These are phyloP conservation scores for Nymphicus hollandicus DNA, from an alignment of 2,113 vertebrate species.

Conservation along the genomic window DNA sequence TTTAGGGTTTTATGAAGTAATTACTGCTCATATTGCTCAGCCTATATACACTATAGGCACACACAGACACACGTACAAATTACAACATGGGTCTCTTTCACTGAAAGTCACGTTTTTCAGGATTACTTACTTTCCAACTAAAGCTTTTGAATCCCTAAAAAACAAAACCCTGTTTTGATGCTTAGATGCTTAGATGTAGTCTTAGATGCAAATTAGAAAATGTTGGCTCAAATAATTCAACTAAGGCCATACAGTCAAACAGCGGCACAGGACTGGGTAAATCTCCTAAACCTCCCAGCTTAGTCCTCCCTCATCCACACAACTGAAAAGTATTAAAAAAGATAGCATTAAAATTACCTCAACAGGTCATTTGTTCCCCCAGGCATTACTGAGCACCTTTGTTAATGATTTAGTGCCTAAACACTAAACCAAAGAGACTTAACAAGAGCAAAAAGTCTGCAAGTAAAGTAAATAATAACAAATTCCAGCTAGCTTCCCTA, in stretches of 20 bases:
- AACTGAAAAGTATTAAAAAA: not conserved
- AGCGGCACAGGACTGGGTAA: not conserved
- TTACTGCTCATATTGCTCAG: not conserved
- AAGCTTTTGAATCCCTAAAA: not conserved
- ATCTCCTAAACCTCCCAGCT: not conserved
- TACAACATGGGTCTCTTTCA: not conserved
- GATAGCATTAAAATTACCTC: not conserved
- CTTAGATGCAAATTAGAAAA: not conserved
- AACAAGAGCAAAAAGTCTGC: not conserved
- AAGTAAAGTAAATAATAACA: slow-evolving; percentile 17
- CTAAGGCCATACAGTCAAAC: not conserved
- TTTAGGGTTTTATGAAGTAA: not conserved
- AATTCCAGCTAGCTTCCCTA: not conserved
- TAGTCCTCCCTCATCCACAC: not conserved
- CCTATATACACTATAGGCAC: not conserved
- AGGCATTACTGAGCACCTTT: not conserved
- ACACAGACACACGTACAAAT: not conserved
- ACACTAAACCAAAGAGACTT: not conserved
- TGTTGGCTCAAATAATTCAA: not conserved
- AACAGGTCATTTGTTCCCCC: not conserved
- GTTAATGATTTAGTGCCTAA: slow-evolving; percentile 5
- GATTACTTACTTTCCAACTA: not conserved
- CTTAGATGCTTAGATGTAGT: not conserved
- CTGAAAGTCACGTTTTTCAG: not conserved
- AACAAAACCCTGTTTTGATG: not conserved